Conservation (phyloP, 2,797 vertebrate genomes). For the Eutrigla gurnardus region DNA sequence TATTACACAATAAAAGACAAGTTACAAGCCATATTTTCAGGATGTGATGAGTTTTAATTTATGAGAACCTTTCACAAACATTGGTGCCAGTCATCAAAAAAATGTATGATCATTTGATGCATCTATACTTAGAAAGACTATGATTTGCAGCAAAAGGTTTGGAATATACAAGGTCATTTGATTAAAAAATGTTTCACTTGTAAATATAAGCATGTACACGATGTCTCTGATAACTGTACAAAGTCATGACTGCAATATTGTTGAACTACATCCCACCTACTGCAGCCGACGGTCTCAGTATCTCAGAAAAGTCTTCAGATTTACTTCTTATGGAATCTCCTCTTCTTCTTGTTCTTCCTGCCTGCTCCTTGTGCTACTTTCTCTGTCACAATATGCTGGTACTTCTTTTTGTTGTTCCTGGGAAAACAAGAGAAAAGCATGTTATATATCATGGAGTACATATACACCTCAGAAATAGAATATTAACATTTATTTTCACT, state of each 20-base stretch:
- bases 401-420: conserved; percentile 96
- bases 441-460: conserved; percentile 1
- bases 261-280: background rate
- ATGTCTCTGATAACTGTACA: conserved; percentile 15
- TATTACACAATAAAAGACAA: background rate
- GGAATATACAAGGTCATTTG: background rate
- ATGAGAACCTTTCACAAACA: background rate
- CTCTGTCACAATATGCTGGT: conserved; percentile 90
- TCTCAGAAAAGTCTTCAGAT: conserved; percentile 30
- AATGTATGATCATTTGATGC: conserved; percentile 2
- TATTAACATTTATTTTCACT: too few relatives aligned
- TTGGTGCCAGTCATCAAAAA: background rate
- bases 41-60: background rate
- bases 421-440: conserved; percentile 29
- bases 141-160: conserved; percentile 10
- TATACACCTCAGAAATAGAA: background rate
- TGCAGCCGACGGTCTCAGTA: background rate
- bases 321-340: conserved; percentile 87
- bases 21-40: background rate
- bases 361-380: conserved; percentile 89
- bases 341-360: conserved; percentile 90
- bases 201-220: conserved; percentile 74
- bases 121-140: background rate
- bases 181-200: conserved; percentile 18
- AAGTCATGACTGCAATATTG: background rate